Conservation (phyloP, 2,888 invertebrate genomes). For the Ethmia dodecea region DNA sequence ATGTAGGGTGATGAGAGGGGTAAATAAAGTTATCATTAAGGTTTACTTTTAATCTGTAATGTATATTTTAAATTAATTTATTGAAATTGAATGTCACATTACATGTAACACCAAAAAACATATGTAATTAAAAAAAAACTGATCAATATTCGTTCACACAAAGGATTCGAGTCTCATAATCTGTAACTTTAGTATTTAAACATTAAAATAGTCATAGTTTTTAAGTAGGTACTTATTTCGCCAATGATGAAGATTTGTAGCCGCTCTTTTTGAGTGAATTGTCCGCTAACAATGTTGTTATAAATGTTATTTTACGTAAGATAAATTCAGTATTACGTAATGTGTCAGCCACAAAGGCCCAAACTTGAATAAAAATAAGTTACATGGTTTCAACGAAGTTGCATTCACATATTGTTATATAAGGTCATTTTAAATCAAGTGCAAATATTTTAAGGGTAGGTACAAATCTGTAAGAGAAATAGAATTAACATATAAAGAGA, state of each 20-base stretch:
- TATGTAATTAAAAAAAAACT: constrained; percentile 14
- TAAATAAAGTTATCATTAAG: no score
- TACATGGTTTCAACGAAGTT: no score
- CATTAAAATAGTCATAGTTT: constrained; percentile 44
- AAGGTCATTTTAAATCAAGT: no score
- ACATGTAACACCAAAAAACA: constrained; percentile 13
- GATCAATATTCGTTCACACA: no score
- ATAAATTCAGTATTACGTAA: constrained; percentile 37
- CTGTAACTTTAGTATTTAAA: constrained; percentile 35
- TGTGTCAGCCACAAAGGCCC: constrained; percentile 22
- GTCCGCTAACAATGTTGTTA: constrained; percentile 21
- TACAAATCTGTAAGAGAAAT: no score
- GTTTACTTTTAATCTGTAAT: neutral
- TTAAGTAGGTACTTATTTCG: constrained; percentile 28
- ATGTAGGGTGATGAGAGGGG: no score
- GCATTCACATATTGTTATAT: no score
- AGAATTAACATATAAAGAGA: no score
- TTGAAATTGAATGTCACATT: constrained; percentile 1
- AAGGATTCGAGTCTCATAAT: constrained; percentile 51
- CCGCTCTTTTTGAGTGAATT: constrained; percentile 37
- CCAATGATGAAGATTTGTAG: constrained; percentile 26
- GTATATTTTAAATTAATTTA: constrained; percentile 1
- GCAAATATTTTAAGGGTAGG: no score
- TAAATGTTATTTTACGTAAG: constrained; percentile 19
- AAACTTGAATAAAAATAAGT: no score